phyloP scores from a whole-genome alignment of 2,888 invertebrate species.

The Melinaea marsaeus region DNA sequence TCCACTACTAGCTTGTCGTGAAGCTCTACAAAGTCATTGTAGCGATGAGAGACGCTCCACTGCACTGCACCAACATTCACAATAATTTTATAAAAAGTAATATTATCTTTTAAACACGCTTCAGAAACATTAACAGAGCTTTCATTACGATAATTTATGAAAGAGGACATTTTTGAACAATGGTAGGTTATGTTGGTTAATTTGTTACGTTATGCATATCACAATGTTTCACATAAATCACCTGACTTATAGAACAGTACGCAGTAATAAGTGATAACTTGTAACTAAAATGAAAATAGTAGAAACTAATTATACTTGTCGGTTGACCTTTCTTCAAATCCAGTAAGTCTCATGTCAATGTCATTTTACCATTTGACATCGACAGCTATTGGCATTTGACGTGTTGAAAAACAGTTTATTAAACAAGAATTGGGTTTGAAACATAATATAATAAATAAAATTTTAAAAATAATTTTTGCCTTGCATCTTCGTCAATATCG shows the following conservation, averaged over 20 bases:
- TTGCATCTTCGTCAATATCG: no score
- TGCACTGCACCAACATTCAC: slow-evolving; percentile 83
- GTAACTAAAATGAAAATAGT: slow-evolving; percentile 4
- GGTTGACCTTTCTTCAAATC: background rate
- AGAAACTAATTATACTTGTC: background rate
- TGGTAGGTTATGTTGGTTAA: background rate
- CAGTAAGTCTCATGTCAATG: background rate
- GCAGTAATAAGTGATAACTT: background rate
- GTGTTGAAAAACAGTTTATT: background rate
- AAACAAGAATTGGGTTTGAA: background rate
- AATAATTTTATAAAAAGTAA: slow-evolving; percentile 85
- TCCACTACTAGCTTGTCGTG: slow-evolving; percentile 84
- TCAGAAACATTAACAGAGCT: slow-evolving; percentile 82
- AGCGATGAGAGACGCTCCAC: slow-evolving; percentile 92
- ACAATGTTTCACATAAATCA: background rate
- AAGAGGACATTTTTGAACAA: slow-evolving; percentile 82
- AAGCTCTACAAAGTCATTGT: slow-evolving; percentile 92
- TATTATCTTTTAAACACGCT: slow-evolving; percentile 79
- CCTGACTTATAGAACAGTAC: background rate
- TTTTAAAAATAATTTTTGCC: no score
- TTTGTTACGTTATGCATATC: slow-evolving; percentile 18
- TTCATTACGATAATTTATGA: slow-evolving; percentile 82
- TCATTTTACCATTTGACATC: slow-evolving; percentile 1
- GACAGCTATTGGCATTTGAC: background rate
- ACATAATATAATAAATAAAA: no score